A percentile compares a stretch with the other conserved stretches of the same genome.
Conservation (phyloP, 2,113 vertebrate genomes). For the Heterotis niloticus region DNA sequence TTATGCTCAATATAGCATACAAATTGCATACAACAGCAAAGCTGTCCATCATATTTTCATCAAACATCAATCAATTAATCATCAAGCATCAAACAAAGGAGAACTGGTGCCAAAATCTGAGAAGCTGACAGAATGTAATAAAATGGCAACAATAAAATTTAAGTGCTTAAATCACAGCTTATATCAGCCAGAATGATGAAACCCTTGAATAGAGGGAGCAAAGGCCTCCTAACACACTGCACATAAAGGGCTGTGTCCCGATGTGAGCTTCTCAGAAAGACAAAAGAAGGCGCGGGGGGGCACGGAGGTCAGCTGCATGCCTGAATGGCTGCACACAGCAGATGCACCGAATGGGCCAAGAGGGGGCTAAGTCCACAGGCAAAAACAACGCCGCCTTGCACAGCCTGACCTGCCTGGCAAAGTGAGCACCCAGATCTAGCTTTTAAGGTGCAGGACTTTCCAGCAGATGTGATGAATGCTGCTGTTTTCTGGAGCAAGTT, state of each 20-base stretch:
- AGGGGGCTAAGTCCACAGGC: background rate
- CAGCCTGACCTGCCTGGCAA: background rate
- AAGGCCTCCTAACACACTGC: background rate
- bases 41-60: background rate
- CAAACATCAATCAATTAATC: background rate
- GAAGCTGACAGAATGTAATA: background rate
- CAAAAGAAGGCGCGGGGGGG: background rate
- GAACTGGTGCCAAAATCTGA: background rate
- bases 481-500: background rate
- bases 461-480: background rate
- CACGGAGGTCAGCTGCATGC: background rate
- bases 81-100: background rate
- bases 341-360: background rate
- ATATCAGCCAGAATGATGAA: background rate
- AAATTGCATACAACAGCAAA: too few species aligned
- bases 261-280: conserved; percentile 11
- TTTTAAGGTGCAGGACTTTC: background rate
- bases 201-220: background rate
- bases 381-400: conserved; percentile 4
- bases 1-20: too few species aligned
- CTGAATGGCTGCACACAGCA: conserved; percentile 1
- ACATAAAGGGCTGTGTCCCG: background rate
- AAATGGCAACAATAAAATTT: background rate
- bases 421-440: background rate
- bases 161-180: background rate